Conservation (phyloP, 2,113 vertebrate genomes). For the Oncorhynchus clarkii region DNA sequence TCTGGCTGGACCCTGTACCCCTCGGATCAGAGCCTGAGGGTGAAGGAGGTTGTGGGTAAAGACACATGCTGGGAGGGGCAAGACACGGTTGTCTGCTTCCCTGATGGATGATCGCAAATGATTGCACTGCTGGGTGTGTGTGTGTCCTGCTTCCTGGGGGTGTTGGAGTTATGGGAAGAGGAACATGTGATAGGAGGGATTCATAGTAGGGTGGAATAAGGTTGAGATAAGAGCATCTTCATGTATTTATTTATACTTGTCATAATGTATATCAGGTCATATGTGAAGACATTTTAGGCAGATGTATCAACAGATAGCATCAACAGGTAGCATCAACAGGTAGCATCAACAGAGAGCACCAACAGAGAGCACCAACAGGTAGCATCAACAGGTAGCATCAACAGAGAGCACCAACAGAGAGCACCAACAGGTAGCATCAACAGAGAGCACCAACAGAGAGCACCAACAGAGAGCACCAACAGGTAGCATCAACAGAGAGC, state of each 20-base stretch:
- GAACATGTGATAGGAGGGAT: background rate
- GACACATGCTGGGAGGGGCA: background rate
- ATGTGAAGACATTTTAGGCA: background rate
- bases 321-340: background rate
- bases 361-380: background rate
- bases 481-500: background rate
- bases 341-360: background rate
- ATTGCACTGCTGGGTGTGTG: background rate
- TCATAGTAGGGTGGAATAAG: background rate
- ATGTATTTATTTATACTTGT: background rate
- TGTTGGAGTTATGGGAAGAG: background rate
- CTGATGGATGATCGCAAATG: background rate
- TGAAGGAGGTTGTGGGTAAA: background rate
- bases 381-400: background rate
- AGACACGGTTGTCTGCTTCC: background rate
- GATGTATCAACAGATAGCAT: background rate
- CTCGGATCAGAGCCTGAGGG: conserved; percentile 5
- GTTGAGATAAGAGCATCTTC: background rate
- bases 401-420: background rate
- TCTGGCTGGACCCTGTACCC: conserved; percentile 4
- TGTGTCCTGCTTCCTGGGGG: background rate
- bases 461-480: background rate
- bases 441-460: background rate
- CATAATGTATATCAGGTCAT: background rate
- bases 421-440: background rate